phyloP scores from a whole-genome alignment of 2,888 invertebrate species.

The Drosophila flavopinicola region DNA sequence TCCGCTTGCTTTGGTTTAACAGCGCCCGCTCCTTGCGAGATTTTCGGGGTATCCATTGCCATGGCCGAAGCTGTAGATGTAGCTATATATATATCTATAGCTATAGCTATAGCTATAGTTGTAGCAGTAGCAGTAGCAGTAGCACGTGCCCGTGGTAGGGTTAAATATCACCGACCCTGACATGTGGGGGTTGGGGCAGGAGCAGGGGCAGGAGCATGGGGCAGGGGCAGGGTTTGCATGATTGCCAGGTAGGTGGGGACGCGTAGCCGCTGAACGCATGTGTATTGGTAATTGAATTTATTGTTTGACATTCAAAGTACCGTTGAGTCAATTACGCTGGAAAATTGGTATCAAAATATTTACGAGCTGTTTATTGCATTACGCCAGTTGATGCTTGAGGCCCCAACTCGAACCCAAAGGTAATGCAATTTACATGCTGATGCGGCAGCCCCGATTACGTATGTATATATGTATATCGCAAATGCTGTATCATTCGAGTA shows the following conservation, averaged over 20 bases:
- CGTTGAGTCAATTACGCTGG: conserved; percentile 81
- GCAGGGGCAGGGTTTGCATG: not conserved
- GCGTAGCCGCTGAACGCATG: conserved; percentile 38
- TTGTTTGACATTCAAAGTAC: conserved; percentile 82
- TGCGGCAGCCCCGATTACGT: conserved; percentile 61
- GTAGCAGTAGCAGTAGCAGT: conserved; percentile 20
- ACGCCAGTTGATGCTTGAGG: conserved; percentile 57
- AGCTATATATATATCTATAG: conserved; percentile 57
- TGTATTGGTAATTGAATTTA: conserved; percentile 82
- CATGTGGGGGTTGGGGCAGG: conserved; percentile 26
- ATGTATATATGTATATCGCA: conserved; percentile 24
- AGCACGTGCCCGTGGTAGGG: conserved; percentile 73
- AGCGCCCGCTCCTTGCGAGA: conserved; percentile 48
- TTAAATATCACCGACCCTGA: conserved; percentile 59
- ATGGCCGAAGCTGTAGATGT: conserved; percentile 25
- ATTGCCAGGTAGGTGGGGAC: conserved; percentile 1
- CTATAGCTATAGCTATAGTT: conserved; percentile 28
- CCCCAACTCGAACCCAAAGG: conserved; percentile 38
- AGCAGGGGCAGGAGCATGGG: not conserved
- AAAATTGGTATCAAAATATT: conserved; percentile 82
- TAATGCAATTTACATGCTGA: conserved; percentile 80
- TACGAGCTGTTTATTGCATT: conserved; percentile 81
- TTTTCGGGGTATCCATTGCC: conserved; percentile 61
- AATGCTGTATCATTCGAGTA: conserved; percentile 40
- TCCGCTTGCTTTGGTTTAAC: conserved; percentile 78